Percentiles rank a stretch among this genome's conserved stretches.
These are phyloP conservation scores for Tridacna crocea DNA, from an alignment of 2,888 invertebrate genomes.

Conservation along the genomic window DNA sequence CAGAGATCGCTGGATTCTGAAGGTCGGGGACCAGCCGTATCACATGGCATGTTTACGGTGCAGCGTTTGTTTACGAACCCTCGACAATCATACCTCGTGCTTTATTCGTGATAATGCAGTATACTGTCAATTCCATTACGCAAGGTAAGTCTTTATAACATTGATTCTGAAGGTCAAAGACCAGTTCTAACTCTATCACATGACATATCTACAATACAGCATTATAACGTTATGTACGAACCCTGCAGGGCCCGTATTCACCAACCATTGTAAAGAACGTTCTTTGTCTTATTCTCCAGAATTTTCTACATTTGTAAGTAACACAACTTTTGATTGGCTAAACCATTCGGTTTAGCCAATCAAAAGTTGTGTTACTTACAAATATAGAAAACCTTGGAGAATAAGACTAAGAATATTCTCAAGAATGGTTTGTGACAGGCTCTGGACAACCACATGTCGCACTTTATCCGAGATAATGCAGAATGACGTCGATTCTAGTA, in stretches of 20 bases:
- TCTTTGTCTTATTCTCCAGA: too few relatives aligned
- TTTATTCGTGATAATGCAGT: slow-evolving; percentile 95
- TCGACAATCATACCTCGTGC: slow-evolving; percentile 96
- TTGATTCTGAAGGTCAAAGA: neutral
- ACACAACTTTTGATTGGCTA: too few relatives aligned
- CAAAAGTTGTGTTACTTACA: too few relatives aligned
- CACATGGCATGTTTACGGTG: slow-evolving; percentile 96
- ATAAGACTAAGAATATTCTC: too few relatives aligned
- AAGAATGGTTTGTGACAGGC: too few relatives aligned
- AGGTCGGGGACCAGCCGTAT: slow-evolving; percentile 95
- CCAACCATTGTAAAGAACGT: too few relatives aligned
- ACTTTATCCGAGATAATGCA: slow-evolving; percentile 94
- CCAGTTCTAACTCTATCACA: slow-evolving; percentile 90
- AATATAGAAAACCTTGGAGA: too few relatives aligned
- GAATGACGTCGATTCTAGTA: slow-evolving; percentile 98
- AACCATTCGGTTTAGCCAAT: too few relatives aligned
- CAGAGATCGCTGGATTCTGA: slow-evolving; percentile 93
- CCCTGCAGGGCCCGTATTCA: too few relatives aligned
- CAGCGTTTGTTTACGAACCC: slow-evolving; percentile 94
- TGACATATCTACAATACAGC: slow-evolving; percentile 94
- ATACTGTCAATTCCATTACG: slow-evolving; percentile 97
- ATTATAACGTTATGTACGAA: slow-evolving; percentile 92
- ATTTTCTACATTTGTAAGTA: too few relatives aligned
- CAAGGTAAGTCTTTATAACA: slow-evolving; percentile 88
- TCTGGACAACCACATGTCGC: slow-evolving; percentile 96